A percentile compares a stretch with the other conserved stretches of the same genome.
Conservation (phyloP, 2,888 invertebrate genomes). For the Ptilodon capucinus region DNA sequence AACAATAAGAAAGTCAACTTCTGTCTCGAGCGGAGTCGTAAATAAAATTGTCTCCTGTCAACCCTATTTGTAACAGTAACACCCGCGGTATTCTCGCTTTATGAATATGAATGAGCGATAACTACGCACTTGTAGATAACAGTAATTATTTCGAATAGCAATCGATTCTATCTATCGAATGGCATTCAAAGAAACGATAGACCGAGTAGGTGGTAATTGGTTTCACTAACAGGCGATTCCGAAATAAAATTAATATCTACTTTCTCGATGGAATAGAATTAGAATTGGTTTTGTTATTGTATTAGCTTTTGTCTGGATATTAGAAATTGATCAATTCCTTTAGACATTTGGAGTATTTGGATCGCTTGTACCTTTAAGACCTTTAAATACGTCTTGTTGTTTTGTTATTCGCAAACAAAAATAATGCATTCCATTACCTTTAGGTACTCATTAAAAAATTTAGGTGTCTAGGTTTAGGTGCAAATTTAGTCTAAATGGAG, state of each 20-base stretch:
- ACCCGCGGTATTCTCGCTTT: slow-evolving; percentile 42
- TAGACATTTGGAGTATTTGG: too few relatives aligned
- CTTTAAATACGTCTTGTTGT: too few relatives aligned
- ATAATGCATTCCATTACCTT: too few relatives aligned
- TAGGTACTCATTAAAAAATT: too few relatives aligned
- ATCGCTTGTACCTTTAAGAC: too few relatives aligned
- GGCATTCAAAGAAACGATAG: slow-evolving; percentile 2
- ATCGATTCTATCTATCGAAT: slow-evolving; percentile 10
- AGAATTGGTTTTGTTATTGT: neutral
- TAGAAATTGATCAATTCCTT: too few relatives aligned
- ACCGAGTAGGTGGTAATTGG: slow-evolving; percentile 7
- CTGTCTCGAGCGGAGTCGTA: slow-evolving; percentile 4
- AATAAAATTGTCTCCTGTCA: slow-evolving; percentile 23
- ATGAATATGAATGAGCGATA: slow-evolving; percentile 73
- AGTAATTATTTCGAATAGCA: slow-evolving; percentile 55
- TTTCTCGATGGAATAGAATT: neutral
- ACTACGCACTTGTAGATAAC: slow-evolving; percentile 60
- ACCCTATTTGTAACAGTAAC: slow-evolving; percentile 31
- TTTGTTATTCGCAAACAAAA: too few relatives aligned
- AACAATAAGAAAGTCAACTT: neutral
- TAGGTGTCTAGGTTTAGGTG: too few relatives aligned
- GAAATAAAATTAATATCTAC: neutral
- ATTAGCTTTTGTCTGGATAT: neutral
- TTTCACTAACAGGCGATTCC: neutral
- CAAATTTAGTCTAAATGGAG: too few relatives aligned